Conservation (phyloP, 2,797 vertebrate genomes). For the Parauchenoglanis ngamensis region DNA sequence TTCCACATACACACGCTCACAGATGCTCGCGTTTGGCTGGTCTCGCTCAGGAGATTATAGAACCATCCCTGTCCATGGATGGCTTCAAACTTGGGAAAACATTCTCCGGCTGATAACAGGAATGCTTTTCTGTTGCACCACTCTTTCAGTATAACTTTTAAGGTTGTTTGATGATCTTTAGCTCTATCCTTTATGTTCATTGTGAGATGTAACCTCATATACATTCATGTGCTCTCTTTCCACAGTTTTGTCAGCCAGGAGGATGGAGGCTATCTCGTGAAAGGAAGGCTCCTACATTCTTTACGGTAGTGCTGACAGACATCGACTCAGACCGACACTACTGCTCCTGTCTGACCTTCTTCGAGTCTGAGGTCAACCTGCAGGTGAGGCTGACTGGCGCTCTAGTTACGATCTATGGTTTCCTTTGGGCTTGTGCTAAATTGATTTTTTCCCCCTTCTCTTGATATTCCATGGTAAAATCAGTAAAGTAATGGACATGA, state of each 20-base stretch:
- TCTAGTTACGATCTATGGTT: background rate
- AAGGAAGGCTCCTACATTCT: constrained; percentile 91
- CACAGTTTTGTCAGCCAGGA: constrained; percentile 95
- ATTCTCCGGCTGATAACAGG: background rate
- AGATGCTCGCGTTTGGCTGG: too few relatives aligned
- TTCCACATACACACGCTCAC: background rate
- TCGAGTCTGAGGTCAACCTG: constrained; percentile 93
- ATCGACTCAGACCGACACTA: constrained; percentile 97
- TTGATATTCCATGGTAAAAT: background rate
- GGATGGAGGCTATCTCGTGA: constrained; percentile 94
- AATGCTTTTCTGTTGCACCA: background rate
- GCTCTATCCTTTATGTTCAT: background rate
- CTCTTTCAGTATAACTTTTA: background rate
- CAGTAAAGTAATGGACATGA: background rate
- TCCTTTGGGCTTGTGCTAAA: background rate
- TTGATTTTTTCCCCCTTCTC: background rate
- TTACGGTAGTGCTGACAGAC: constrained; percentile 95
- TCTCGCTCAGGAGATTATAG: background rate
- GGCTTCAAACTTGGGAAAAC: background rate
- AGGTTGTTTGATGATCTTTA: background rate
- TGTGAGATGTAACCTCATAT: background rate
- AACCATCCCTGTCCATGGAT: background rate
- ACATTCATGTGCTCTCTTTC: constrained; percentile 29
- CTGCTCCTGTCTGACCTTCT: constrained; percentile 96
- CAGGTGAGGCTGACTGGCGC: constrained; percentile 77